A percentile compares a stretch with the other conserved stretches of the same genome.
phyloP scores from a whole-genome alignment of 2,888 invertebrate species.

The Rhimphoctona megacephalus region DNA sequence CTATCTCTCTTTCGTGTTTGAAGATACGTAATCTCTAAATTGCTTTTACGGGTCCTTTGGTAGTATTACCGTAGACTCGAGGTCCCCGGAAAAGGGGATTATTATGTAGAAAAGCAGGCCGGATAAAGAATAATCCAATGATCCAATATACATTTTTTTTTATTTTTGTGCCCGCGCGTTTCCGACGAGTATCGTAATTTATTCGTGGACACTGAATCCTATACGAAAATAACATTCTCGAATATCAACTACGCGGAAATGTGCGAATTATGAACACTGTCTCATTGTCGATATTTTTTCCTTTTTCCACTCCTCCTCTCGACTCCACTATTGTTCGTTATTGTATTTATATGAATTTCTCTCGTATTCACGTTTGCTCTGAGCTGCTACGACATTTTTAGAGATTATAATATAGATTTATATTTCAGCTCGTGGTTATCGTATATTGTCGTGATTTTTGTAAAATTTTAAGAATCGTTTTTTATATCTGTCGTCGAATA shows the following conservation, averaged over 20 bases:
- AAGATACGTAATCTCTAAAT: slow-evolving; percentile 70
- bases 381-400: neutral
- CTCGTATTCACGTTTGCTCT: neutral
- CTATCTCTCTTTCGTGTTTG: slow-evolving; percentile 58
- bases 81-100: slow-evolving; percentile 51
- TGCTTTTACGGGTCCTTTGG: slow-evolving; percentile 65
- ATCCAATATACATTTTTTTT: slow-evolving; percentile 44
- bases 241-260: neutral
- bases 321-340: neutral
- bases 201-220: slow-evolving; percentile 1
- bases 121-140: slow-evolving; percentile 60
- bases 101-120: slow-evolving; percentile 34
- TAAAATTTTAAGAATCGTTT: neutral
- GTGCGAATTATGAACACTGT: neutral
- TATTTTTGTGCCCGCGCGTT: neutral
- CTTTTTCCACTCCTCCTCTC: neutral
- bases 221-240: slow-evolving; percentile 4
- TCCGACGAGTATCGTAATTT: slow-evolving; percentile 30
- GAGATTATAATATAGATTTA: neutral
- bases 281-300: neutral
- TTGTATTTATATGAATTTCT: neutral
- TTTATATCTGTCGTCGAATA: neutral
- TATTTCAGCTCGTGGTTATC: neutral
- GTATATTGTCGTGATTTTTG: neutral
- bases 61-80: slow-evolving; percentile 35